Percentiles rank a stretch among this genome's conserved stretches.
These are phyloP conservation scores for Blera fallax DNA, from an alignment of 2,888 invertebrate genomes.

Conservation along the genomic window DNA sequence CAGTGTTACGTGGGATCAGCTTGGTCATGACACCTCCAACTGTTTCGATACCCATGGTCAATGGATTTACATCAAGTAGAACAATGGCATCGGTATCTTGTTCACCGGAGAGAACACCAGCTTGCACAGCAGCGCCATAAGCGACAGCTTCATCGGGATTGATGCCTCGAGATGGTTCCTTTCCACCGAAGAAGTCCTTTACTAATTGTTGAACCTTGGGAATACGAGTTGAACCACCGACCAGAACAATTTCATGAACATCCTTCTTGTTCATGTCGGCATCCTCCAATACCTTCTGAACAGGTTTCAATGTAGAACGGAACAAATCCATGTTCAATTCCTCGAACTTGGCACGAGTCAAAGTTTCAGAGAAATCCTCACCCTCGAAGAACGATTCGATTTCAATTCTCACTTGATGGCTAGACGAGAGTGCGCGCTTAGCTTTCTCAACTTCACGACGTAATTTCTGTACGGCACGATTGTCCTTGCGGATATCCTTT, in stretches of 20 bases:
- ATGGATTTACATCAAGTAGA: slow-evolving; percentile 97
- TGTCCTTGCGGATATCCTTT: slow-evolving; percentile 97
- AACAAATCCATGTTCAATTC: slow-evolving; percentile 97
- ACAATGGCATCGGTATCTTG: slow-evolving; percentile 98
- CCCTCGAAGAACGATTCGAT: slow-evolving; percentile 99
- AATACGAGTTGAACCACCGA: slow-evolving; percentile 99
- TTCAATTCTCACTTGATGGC: slow-evolving; percentile 97
- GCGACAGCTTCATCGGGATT: slow-evolving; percentile 99
- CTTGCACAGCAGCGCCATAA: slow-evolving; percentile 99
- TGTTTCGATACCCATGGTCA: slow-evolving; percentile 99
- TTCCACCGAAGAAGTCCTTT: slow-evolving; percentile 97
- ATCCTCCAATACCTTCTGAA: slow-evolving; percentile 97
- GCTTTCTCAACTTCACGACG: slow-evolving; percentile 99
- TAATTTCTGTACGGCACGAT: slow-evolving; percentile 96
- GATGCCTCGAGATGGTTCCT: slow-evolving; percentile 98
- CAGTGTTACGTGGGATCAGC: slow-evolving; percentile 98
- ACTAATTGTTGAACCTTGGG: slow-evolving; percentile 98
- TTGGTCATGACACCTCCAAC: slow-evolving; percentile 99
- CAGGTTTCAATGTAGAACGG: slow-evolving; percentile 96
- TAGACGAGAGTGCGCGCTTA: slow-evolving; percentile 95
- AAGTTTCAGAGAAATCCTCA: slow-evolving; percentile 98
- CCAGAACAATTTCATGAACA: slow-evolving; percentile 98
- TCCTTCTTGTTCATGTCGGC: slow-evolving; percentile 99
- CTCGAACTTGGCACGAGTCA: slow-evolving; percentile 99
- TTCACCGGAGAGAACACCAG: slow-evolving; percentile 97